Conservation (phyloP, 2,888 invertebrate genomes). For the Aphodius sticticus region DNA sequence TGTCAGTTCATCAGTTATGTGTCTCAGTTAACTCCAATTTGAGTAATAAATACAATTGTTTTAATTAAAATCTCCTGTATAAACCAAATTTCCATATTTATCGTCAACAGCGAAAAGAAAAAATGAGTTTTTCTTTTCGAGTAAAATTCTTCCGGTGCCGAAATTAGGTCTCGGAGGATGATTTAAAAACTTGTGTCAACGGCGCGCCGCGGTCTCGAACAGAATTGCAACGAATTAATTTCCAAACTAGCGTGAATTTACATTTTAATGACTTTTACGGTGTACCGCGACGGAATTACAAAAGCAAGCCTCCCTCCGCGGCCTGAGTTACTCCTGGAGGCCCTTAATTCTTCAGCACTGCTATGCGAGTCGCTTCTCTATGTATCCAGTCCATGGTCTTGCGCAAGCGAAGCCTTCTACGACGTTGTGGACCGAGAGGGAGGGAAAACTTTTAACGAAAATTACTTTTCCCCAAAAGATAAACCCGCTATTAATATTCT, state of each 20-base stretch:
- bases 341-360: not conserved
- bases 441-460: not conserved
- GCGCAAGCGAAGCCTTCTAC: not conserved
- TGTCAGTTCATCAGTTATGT: no score
- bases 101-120: not conserved
- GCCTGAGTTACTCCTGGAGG: not conserved
- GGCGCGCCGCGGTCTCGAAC: not conserved
- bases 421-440: not conserved
- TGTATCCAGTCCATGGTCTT: not conserved
- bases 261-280: not conserved
- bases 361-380: not conserved
- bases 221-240: not conserved
- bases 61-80: no score
- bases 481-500: not conserved
- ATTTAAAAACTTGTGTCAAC: slow-evolving; percentile 4
- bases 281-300: not conserved
- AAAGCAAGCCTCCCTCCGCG: not conserved
- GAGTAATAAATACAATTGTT: no score
- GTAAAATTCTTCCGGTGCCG: not conserved
- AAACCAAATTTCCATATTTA: no score
- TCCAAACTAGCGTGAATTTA: not conserved
- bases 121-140: not conserved
- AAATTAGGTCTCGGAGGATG: not conserved
- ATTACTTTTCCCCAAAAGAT: slow-evolving; percentile 4
- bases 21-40: no score